Evolutionary conservation across 64 coral and sea anemone species (phyloP).

Genomic region (Hydrozoanthus tunicans): DNA sequence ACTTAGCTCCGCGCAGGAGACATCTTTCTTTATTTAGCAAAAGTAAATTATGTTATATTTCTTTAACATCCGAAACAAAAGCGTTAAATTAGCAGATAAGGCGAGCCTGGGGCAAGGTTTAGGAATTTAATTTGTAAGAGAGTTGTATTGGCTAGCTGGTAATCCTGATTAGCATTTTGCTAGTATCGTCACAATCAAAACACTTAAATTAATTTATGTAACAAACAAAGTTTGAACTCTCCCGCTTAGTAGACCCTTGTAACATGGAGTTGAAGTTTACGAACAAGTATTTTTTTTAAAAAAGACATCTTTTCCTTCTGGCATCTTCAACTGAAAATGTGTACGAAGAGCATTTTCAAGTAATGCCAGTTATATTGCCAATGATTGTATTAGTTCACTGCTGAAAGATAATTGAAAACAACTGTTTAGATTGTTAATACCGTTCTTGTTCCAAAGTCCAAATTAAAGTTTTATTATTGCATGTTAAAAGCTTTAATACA

Average conservation of each 20-base stretch:
- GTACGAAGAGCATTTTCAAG: no score
- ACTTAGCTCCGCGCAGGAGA: neutral
- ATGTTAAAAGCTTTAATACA: neutral
- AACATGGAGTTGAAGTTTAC: neutral
- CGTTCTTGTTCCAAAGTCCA: neutral
- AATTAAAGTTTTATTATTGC: neutral
- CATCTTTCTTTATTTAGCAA: neutral
- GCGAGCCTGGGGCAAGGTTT: slow-evolving; percentile 16
- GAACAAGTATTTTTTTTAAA: neutral
- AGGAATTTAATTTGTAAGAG: slow-evolving; percentile 9
- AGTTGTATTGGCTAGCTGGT: slow-evolving; percentile 20
- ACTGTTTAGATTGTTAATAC: neutral
- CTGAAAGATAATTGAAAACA: neutral
- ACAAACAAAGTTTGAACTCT: neutral
- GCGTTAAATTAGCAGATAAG: neutral
- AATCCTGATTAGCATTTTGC: slow-evolving; percentile 36
- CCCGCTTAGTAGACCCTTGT: neutral
- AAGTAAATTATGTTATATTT: neutral
- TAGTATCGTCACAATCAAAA: slow-evolving; percentile 33
- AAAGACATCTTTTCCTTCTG: neutral
- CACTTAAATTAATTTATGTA: neutral
- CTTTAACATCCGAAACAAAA: neutral
- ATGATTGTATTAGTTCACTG: no score
- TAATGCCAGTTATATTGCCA: no score
- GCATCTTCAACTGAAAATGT: no score